Conservation (phyloP, 2,888 invertebrate species). For the Andrena hattorfiana region DNA sequence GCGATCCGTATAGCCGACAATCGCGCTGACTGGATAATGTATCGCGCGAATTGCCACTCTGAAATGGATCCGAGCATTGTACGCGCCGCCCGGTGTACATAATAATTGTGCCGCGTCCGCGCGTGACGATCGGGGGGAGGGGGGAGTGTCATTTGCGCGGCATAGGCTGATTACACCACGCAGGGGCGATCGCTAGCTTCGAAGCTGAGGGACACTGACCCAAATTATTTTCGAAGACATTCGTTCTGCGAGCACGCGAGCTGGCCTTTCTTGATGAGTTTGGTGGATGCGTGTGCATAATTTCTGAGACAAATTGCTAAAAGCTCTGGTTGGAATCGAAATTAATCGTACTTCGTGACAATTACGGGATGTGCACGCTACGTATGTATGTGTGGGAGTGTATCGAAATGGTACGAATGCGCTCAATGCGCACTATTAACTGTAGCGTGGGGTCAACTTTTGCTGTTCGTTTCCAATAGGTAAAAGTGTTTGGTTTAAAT, state of each 20-base stretch:
- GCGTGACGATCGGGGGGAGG: not conserved
- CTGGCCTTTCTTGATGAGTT: not conserved
- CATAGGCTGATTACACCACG: constrained; percentile 65
- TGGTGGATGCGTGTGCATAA: not conserved
- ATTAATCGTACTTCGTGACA: too few species aligned
- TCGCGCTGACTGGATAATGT: constrained; percentile 73
- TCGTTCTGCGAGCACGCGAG: not conserved
- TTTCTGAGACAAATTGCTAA: not conserved
- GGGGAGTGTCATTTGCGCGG: constrained; percentile 58
- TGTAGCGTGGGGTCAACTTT: too few species aligned
- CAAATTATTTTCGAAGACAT: constrained; percentile 1
- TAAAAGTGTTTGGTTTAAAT: too few species aligned
- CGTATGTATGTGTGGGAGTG: too few species aligned
- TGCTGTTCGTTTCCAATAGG: too few species aligned
- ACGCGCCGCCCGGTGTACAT: constrained; percentile 64
- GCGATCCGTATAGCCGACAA: constrained; percentile 69
- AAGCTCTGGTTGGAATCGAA: too few species aligned
- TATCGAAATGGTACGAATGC: too few species aligned
- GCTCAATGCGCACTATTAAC: too few species aligned
- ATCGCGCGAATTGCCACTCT: constrained; percentile 73
- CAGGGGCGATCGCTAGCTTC: constrained; percentile 50
- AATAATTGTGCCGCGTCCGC: constrained; percentile 65
- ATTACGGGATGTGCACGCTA: too few species aligned
- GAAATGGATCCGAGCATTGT: constrained; percentile 72
- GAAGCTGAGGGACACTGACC: not conserved